Conservation (phyloP, 2,888 invertebrate species). For the Eudemis profundana region DNA sequence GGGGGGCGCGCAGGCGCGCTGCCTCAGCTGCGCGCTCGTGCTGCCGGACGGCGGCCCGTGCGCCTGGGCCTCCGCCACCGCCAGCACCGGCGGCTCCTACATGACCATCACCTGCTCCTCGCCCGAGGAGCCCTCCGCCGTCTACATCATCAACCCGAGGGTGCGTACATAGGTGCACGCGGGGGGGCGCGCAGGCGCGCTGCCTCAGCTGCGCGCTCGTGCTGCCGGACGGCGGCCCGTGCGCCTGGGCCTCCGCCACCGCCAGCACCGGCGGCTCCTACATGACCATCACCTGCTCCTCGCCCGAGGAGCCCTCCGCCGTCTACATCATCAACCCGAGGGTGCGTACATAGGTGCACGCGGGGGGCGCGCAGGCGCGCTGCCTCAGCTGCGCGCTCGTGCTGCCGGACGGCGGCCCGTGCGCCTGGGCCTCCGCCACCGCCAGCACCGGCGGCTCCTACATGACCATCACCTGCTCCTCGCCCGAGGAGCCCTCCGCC, state of each 20-base stretch:
- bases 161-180: conserved; percentile 90
- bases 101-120: conserved; percentile 90
- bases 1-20: conserved; percentile 79
- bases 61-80: conserved; percentile 85
- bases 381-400: conserved; percentile 89
- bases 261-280: conserved; percentile 88
- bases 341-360: conserved; percentile 90
- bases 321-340: conserved; percentile 82
- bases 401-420: conserved; percentile 85
- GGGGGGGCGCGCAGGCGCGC: conserved; percentile 71
- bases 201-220: conserved; percentile 89
- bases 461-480: conserved; percentile 89
- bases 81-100: conserved; percentile 87
- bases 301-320: conserved; percentile 87
- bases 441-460: conserved; percentile 88
- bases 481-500: conserved; percentile 87
- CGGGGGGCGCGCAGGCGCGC: conserved; percentile 75
- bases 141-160: conserved; percentile 82
- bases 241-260: conserved; percentile 86
- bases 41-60: conserved; percentile 86
- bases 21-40: conserved; percentile 88
- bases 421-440: conserved; percentile 86
- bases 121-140: conserved; percentile 87
- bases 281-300: conserved; percentile 89
- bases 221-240: conserved; percentile 85